Base-by-base conservation (phyloP, 2,888 invertebrate genomes). In the Mycalesis mineus region DNA sequence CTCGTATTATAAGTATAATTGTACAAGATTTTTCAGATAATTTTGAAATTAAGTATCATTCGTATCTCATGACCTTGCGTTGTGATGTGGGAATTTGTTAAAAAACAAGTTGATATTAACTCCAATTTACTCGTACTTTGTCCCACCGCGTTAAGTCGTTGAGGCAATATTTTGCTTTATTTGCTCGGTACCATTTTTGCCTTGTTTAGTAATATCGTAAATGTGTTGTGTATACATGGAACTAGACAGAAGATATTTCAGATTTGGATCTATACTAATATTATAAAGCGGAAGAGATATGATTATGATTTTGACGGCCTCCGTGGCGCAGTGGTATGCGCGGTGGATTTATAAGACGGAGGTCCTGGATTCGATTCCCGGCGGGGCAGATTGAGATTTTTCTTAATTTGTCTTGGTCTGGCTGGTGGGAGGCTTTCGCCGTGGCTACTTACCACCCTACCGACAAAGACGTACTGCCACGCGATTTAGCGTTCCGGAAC, bases 61-160 rank as follows among this genome's bases (percentile, higher is more conserved):
- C 50, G 57, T 60, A 55, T 61, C 48, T 60, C 60, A 61, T 67
- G 78, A 75, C 84, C 85, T 52, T 52, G 52, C 17, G 42, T 33
- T 52, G 17, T 52, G 42, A 42, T 52, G 52, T 52, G 52, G 41
- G 52, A 52, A 52, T 33, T 5, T 36, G 14, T 39, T 11, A 28
- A 22, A 28, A 22, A 52, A 31, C 65, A 72, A 73, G 74, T 74
- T 73, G 70, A 69, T 65, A 74, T 80, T 75, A 74, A 70, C 69
- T 72, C 67, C 74, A 75, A 82, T 79, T 81, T 74, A 78, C n/a
- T n/a, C n/a, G n/a, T n/a, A n/a, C 76, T 79, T 82, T 80, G 79
- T 78, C 77, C 75, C 66, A 63, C 14, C 63, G 59, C 36, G 54
- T 73, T 76, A 70, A 74, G 70, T 66, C 62, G 65, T 71, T 77